Evolutionary conservation across 2,797 vertebrate genomes (phyloP).

Genomic region (Melanogrammus aeglefinus): DNA sequence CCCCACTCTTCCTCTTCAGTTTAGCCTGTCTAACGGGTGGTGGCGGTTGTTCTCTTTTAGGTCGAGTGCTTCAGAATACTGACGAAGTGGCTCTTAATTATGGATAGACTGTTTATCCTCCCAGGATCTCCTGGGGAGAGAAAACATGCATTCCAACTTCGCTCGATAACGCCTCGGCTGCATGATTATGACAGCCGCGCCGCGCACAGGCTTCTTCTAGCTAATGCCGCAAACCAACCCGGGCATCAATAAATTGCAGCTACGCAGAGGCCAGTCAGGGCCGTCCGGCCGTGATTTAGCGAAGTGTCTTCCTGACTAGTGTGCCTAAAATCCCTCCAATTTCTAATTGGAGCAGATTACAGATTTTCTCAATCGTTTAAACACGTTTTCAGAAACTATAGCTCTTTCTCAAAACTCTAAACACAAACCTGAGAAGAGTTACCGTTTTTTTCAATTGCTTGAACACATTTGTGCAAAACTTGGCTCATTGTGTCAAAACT

Average conservation of each 20-base stretch:
- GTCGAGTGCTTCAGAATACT: constrained; percentile 61
- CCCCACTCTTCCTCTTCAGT: constrained; percentile 5
- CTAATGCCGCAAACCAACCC: constrained; percentile 38
- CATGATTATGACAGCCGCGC: constrained; percentile 43
- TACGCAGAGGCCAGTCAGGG: constrained; percentile 23
- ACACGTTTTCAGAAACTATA: no score
- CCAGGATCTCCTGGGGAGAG: constrained; percentile 59
- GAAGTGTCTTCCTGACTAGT: constrained; percentile 1
- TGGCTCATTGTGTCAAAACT: no score
- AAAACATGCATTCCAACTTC: constrained; percentile 56
- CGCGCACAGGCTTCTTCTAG: constrained; percentile 28
- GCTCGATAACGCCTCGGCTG: constrained; percentile 34
- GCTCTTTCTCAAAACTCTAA: no score
- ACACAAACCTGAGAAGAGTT: no score
- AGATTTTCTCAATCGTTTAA: no score
- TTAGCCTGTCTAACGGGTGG: constrained; percentile 43
- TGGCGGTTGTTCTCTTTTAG: constrained; percentile 67
- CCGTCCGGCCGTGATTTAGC: constrained; percentile 6
- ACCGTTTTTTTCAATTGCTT: no score
- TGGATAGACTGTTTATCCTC: constrained; percentile 68
- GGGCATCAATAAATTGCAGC: background rate
- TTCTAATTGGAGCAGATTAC: background rate
- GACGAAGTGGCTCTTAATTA: constrained; percentile 66
- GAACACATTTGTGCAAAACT: no score
- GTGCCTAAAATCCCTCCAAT: background rate